Conservation (phyloP, 2,888 invertebrate species). For the Drosophila putrida region DNA sequence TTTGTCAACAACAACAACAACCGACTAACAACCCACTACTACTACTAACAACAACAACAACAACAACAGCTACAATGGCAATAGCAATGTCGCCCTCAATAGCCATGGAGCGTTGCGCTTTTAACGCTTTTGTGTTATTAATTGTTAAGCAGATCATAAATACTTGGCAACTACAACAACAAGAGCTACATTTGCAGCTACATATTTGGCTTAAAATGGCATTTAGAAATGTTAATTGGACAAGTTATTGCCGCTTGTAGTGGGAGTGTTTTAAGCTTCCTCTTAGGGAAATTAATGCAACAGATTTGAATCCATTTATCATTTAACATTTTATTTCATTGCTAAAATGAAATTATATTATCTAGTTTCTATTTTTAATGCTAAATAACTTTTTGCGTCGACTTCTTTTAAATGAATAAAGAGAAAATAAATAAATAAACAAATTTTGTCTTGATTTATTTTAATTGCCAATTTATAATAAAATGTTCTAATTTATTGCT, state of each 20-base stretch:
- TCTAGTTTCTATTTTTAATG: too few relatives aligned
- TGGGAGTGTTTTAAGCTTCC: conserved; percentile 20
- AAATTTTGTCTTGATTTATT: too few relatives aligned
- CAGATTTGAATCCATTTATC: background rate
- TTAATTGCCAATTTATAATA: too few relatives aligned
- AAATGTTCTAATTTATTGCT: too few relatives aligned
- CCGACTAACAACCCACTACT: conserved; percentile 21
- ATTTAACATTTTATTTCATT: too few relatives aligned
- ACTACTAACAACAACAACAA: conserved; percentile 12
- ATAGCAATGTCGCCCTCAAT: conserved; percentile 72
- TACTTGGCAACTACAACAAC: conserved; percentile 34
- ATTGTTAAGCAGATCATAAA: conserved; percentile 72
- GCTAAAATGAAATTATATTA: too few relatives aligned
- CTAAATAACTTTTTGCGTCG: too few relatives aligned
- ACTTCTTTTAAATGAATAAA: too few relatives aligned
- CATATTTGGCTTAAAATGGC: conserved; percentile 57
- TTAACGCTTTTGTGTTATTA: conserved; percentile 71
- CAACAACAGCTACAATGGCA: conserved; percentile 26
- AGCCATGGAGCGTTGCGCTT: conserved; percentile 74
- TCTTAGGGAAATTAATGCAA: background rate
- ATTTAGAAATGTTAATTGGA: conserved; percentile 75
- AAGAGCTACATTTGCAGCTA: conserved; percentile 29
- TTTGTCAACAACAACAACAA: conserved; percentile 59
- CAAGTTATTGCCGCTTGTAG: conserved; percentile 12
- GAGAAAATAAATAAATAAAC: too few relatives aligned